Evolutionary conservation across 2,113 vertebrate species (phyloP).

Genomic region (Colossoma macropomum): DNA sequence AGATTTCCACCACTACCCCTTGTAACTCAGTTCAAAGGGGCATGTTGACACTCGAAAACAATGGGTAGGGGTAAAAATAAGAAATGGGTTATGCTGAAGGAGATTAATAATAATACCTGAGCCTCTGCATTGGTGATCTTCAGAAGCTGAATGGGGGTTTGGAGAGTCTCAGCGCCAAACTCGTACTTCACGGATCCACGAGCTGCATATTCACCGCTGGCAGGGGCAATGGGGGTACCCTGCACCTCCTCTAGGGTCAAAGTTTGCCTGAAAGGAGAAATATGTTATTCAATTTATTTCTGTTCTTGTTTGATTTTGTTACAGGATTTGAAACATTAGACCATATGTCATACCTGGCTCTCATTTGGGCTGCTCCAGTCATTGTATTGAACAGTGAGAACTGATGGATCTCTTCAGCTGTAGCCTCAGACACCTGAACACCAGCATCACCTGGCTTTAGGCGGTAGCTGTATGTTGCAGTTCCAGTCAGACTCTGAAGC

Average conservation of each 20-base stretch:
- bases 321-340: background rate
- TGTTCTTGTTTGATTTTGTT: background rate
- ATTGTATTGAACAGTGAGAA: constrained; percentile 78
- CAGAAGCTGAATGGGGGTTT: constrained; percentile 77
- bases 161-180: constrained; percentile 72
- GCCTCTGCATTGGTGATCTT: constrained; percentile 68
- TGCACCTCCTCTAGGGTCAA: constrained; percentile 73
- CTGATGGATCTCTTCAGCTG: constrained; percentile 78
- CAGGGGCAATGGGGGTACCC: constrained; percentile 41
- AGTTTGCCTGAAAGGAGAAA: constrained; percentile 71
- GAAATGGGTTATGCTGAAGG: background rate
- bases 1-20: too few relatives aligned
- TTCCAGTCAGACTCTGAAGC: constrained; percentile 76
- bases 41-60: too few relatives aligned
- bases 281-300: background rate
- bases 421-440: constrained; percentile 74
- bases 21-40: too few relatives aligned
- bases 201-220: constrained; percentile 56
- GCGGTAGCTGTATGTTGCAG: constrained; percentile 74
- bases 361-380: constrained; percentile 76
- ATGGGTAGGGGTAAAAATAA: too few relatives aligned
- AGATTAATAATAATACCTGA: constrained; percentile 62
- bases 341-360: constrained; percentile 73
- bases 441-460: constrained; percentile 72
- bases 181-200: constrained; percentile 76